Conservation (phyloP, 1,140 invertebrate species). For the Anagrus nilaparvatae region DNA sequence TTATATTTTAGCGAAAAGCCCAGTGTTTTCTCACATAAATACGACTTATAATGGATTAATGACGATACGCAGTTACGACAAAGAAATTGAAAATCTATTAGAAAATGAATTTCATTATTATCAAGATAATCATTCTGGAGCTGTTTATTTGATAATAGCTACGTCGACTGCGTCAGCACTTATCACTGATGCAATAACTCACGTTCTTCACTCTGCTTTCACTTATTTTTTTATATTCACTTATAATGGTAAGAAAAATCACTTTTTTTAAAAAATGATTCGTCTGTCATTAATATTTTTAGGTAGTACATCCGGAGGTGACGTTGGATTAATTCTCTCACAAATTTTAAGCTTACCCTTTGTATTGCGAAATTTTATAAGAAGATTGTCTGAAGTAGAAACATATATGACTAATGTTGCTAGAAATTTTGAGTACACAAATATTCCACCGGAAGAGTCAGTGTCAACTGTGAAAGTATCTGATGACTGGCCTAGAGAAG, state of each 20-base stretch:
- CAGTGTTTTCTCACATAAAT: too few relatives aligned
- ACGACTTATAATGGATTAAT: too few relatives aligned
- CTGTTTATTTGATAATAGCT: too few relatives aligned
- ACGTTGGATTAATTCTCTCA: constrained; percentile 74
- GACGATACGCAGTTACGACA: too few relatives aligned
- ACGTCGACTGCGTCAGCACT: too few relatives aligned
- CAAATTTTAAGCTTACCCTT: constrained; percentile 71
- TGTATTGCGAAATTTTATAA: constrained; percentile 74
- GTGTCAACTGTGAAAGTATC: constrained; percentile 33
- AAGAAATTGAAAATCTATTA: too few relatives aligned
- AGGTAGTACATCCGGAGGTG: too few relatives aligned
- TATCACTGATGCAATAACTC: not conserved
- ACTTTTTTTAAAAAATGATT: too few relatives aligned
- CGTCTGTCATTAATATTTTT: too few relatives aligned
- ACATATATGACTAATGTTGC: constrained; percentile 79
- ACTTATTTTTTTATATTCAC: not conserved
- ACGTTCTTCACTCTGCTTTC: not conserved
- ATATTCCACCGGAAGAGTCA: constrained; percentile 49
- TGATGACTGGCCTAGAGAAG: constrained; percentile 38
- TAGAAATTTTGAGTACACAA: constrained; percentile 63
- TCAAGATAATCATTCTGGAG: too few relatives aligned
- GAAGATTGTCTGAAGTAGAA: constrained; percentile 59
- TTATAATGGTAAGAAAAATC: not conserved
- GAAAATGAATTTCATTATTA: too few relatives aligned
- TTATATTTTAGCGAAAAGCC: too few relatives aligned